These are phyloP conservation scores for Sabatieria punctata DNA, from an alignment of 2,888 invertebrate genomes.

Conservation along the genomic window DNA sequence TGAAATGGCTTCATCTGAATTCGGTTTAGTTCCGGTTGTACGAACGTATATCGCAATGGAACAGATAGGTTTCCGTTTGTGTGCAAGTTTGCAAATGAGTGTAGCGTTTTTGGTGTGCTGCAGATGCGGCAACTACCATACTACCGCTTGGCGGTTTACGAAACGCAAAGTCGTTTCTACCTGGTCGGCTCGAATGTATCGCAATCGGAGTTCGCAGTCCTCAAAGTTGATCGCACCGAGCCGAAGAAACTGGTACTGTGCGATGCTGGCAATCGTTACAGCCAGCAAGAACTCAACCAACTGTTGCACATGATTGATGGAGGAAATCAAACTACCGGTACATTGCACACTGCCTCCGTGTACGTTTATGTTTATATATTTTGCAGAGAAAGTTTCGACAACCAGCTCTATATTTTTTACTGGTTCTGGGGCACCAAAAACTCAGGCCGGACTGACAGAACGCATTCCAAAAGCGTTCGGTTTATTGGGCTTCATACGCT, in stretches of 20 bases:
- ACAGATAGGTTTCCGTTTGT: too few relatives aligned
- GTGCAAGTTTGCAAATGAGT: too few relatives aligned
- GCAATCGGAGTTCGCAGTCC: constrained; percentile 68
- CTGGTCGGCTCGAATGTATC: constrained; percentile 87
- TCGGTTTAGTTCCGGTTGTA: too few relatives aligned
- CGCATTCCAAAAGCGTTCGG: constrained; percentile 23
- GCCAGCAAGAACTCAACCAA: constrained; percentile 11
- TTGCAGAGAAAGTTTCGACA: too few relatives aligned
- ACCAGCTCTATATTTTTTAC: constrained; percentile 14
- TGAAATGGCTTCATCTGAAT: too few relatives aligned
- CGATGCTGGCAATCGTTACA: constrained; percentile 44
- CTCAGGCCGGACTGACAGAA: constrained; percentile 20
- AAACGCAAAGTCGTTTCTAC: constrained; percentile 52
- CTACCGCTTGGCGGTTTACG: constrained; percentile 24
- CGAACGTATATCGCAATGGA: too few relatives aligned
- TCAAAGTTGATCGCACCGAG: constrained; percentile 81
- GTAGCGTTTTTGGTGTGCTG: too few relatives aligned
- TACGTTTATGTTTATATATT: too few relatives aligned
- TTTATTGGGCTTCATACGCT: constrained; percentile 44
- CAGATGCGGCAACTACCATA: too few relatives aligned
- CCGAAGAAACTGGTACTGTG: constrained; percentile 57
- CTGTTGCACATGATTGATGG: background rate
- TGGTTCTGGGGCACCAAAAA: constrained; percentile 12
- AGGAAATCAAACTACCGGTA: background rate
- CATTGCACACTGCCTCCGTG: too few relatives aligned